A percentile compares a stretch with the other conserved stretches of the same genome.
Conservation (phyloP, 2,888 invertebrate genomes). For the Ophioninae sp. region DNA sequence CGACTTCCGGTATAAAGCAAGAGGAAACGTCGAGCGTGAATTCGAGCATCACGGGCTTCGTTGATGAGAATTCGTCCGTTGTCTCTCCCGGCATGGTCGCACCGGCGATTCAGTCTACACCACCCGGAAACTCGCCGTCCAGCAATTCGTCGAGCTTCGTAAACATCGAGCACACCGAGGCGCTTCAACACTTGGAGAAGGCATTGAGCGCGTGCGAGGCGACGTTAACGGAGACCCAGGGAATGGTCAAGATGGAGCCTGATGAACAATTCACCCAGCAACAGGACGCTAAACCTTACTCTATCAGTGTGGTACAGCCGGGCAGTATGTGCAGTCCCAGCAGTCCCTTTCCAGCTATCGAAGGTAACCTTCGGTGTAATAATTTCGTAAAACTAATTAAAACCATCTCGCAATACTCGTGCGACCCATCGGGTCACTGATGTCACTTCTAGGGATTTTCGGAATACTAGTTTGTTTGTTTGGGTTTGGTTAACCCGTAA, state of each 20-base stretch:
- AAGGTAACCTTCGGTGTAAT: slow-evolving; percentile 71
- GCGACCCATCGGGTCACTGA: no score
- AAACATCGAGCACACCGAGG: slow-evolving; percentile 79
- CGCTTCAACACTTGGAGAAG: slow-evolving; percentile 79
- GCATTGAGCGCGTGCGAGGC: slow-evolving; percentile 79
- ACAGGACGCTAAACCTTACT: slow-evolving; percentile 77
- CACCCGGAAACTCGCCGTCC: slow-evolving; percentile 63
- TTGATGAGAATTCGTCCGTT: slow-evolving; percentile 63
- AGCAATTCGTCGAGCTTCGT: slow-evolving; percentile 75
- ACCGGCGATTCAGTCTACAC: slow-evolving; percentile 62
- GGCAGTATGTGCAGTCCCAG: slow-evolving; percentile 76
- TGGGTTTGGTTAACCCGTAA: no score
- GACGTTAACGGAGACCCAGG: slow-evolving; percentile 78
- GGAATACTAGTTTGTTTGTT: no score
- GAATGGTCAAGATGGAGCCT: slow-evolving; percentile 80
- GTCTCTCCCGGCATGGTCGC: slow-evolving; percentile 67
- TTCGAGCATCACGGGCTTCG: slow-evolving; percentile 65
- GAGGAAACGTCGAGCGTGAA: slow-evolving; percentile 68
- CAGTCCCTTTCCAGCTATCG: slow-evolving; percentile 79
- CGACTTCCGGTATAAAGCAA: slow-evolving; percentile 65
- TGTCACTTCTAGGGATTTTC: no score
- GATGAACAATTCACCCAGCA: slow-evolving; percentile 78
- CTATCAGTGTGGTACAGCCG: slow-evolving; percentile 78
- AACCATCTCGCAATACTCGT: no score
- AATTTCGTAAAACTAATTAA: background rate